A percentile compares a stretch with the other conserved stretches of the same genome.
phyloP scores from a whole-genome alignment of 2,888 invertebrate species.

The Capitulum mitella region DNA sequence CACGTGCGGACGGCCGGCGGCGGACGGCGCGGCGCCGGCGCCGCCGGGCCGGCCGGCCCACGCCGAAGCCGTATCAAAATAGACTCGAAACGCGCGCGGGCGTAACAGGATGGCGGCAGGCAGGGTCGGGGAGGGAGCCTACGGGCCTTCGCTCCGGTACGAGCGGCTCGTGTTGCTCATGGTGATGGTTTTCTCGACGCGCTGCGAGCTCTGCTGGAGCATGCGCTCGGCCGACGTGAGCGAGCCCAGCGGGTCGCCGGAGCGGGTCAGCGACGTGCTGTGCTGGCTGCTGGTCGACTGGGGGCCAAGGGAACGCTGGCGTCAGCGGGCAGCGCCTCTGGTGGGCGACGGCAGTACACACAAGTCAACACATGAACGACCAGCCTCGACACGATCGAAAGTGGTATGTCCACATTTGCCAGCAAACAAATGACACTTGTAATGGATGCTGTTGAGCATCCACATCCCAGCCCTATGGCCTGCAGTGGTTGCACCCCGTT shows the following conservation, averaged over 20 bases:
- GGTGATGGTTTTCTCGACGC: conserved; percentile 33
- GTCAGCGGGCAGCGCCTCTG: too few species aligned
- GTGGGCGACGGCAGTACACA: too few species aligned
- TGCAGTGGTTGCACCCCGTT: too few species aligned
- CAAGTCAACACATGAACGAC: too few species aligned
- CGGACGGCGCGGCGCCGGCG: not conserved
- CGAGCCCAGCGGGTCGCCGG: conserved; percentile 26
- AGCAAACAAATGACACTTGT: too few species aligned
- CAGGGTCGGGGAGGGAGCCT: not conserved
- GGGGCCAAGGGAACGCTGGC: not conserved
- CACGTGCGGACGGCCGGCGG: not conserved
- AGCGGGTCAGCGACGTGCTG: conserved; percentile 26
- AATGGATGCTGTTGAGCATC: too few species aligned
- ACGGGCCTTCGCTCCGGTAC: conserved; percentile 32
- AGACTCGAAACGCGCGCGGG: not conserved
- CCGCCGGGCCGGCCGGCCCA: not conserved
- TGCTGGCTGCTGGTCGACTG: conserved; percentile 26
- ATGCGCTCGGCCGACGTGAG: conserved; percentile 30
- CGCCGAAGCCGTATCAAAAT: not conserved
- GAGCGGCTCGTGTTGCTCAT: conserved; percentile 33
- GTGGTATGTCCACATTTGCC: too few species aligned
- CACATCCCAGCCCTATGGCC: too few species aligned
- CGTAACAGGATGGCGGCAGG: not conserved
- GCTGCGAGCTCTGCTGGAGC: conserved; percentile 32
- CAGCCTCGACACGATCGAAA: too few species aligned